These are phyloP conservation scores for Caloenas nicobarica DNA, from an alignment of 2,113 vertebrate genomes.

Conservation along the genomic window DNA sequence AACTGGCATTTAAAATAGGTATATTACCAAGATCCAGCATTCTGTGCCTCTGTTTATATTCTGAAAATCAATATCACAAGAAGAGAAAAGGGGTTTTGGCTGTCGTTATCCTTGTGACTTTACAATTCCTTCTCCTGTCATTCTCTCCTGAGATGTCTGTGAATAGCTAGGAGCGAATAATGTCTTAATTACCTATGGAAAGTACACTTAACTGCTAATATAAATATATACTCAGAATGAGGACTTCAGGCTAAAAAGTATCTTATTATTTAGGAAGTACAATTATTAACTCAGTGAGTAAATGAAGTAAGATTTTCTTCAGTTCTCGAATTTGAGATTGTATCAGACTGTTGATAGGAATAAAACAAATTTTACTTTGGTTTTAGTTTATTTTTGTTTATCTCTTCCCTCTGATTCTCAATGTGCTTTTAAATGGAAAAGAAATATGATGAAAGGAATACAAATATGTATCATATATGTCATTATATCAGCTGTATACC, in stretches of 20 bases:
- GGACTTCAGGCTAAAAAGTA: background rate
- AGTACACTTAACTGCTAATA: constrained; percentile 44
- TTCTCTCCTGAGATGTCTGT: background rate
- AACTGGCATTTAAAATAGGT: constrained; percentile 58
- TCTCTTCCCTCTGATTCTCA: background rate
- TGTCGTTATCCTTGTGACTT: constrained; percentile 11
- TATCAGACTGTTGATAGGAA: background rate
- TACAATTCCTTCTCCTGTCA: background rate
- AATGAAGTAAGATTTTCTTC: background rate
- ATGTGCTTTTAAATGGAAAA: background rate
- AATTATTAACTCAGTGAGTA: constrained; percentile 40
- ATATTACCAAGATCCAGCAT: constrained; percentile 41
- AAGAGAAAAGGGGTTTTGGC: background rate
- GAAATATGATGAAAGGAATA: background rate
- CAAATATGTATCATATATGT: background rate
- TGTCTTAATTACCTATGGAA: constrained; percentile 58
- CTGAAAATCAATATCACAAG: constrained; percentile 62
- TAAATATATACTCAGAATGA: constrained; percentile 37
- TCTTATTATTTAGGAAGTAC: background rate
- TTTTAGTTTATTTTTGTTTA: constrained; percentile 1
- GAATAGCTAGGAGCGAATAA: constrained; percentile 41
- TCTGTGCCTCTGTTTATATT: constrained; percentile 52
- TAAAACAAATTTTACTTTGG: background rate
- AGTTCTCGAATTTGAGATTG: background rate
- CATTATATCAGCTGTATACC: background rate